A percentile compares a stretch with the other conserved stretches of the same genome.
phyloP scores from a whole-genome alignment of 2,113 vertebrate species.

The Eira barbara region DNA sequence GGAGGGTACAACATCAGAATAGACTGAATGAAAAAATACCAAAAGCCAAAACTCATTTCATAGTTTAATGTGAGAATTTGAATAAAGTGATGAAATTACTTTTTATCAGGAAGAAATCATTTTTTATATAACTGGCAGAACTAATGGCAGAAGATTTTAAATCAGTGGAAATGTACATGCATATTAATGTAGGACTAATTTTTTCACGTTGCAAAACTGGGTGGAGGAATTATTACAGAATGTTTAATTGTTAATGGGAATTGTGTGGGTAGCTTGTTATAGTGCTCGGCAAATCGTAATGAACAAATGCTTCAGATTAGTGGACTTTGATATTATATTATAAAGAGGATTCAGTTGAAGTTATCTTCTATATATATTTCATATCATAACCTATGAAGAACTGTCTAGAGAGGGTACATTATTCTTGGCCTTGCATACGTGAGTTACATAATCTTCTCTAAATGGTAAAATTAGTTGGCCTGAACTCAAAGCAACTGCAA shows the following conservation, averaged over 20 bases:
- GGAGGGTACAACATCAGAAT: background rate
- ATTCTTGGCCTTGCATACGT: background rate
- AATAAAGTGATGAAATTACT: background rate
- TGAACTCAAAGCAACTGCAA: background rate
- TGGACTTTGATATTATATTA: background rate
- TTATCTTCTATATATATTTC: conserved; percentile 22
- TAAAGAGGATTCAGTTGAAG: conserved; percentile 14
- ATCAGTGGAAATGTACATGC: background rate
- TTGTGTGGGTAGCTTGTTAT: conserved; percentile 68
- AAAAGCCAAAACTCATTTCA: background rate
- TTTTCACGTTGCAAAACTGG: conserved; percentile 30
- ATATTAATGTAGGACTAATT: conserved; percentile 37
- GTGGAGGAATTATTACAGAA: conserved; percentile 43
- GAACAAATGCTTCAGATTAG: conserved; percentile 46
- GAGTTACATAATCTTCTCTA: background rate
- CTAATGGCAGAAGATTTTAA: background rate
- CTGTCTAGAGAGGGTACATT: background rate
- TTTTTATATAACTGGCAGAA: conserved; percentile 41
- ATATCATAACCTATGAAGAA: background rate
- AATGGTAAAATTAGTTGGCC: background rate
- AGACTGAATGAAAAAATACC: background rate
- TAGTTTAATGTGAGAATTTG: background rate
- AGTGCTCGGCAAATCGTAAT: conserved; percentile 54
- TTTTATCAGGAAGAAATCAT: conserved; percentile 17
- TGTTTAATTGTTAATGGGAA: conserved; percentile 51